phyloP scores from a whole-genome alignment of 2,113 vertebrate genomes.

The Rhombomys opimus region DNA sequence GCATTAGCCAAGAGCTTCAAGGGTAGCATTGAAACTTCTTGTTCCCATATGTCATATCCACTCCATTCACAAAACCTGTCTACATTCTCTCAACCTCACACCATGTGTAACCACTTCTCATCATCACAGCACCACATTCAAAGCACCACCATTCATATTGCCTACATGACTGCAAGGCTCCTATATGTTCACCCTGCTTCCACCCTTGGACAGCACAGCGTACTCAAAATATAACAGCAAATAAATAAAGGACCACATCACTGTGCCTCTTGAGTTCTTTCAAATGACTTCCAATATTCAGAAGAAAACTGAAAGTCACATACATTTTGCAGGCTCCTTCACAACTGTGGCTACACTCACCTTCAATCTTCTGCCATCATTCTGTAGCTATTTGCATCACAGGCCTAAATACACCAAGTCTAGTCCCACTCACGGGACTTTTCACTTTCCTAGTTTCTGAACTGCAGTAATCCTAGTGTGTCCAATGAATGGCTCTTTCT shows the following conservation, averaged over 20 bases:
- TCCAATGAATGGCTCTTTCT: background rate
- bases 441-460: background rate
- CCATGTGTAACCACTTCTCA: background rate
- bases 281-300: background rate
- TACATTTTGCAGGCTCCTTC: background rate
- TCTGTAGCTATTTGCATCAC: background rate
- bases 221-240: background rate
- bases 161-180: background rate
- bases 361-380: background rate
- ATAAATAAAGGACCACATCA: background rate
- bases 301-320: conserved; percentile 13
- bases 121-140: background rate
- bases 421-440: background rate
- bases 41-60: background rate
- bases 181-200: background rate
- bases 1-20: background rate
- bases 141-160: background rate
- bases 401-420: background rate
- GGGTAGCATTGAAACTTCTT: background rate
- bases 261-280: background rate
- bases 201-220: background rate
- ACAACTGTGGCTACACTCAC: background rate
- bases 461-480: background rate
- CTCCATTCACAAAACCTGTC: background rate
- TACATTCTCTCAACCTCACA: background rate